Conservation (phyloP, 2,888 invertebrate species). For the Rhamphomyia laevipes region DNA sequence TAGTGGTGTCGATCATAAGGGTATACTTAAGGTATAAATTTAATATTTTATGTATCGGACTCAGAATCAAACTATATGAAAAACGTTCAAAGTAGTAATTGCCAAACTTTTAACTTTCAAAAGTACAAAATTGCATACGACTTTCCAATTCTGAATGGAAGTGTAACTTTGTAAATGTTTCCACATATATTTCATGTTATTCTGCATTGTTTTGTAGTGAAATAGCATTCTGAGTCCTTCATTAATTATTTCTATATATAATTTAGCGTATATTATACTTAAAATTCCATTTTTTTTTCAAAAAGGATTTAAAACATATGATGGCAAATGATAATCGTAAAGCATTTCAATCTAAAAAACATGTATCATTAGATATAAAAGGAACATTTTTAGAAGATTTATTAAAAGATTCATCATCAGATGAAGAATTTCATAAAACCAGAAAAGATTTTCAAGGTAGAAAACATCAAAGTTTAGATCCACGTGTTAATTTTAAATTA, state of each 20-base stretch:
- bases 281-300: constrained; percentile 2
- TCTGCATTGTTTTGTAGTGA: too few relatives aligned
- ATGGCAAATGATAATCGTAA: constrained; percentile 34
- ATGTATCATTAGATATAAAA: constrained; percentile 36
- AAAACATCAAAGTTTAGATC: constrained; percentile 38
- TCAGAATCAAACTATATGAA: too few relatives aligned
- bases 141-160: too few relatives aligned
- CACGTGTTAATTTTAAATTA: constrained; percentile 36
- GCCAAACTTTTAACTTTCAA: too few relatives aligned
- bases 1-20: constrained; percentile 37
- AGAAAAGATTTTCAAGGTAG: constrained; percentile 37
- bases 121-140: too few relatives aligned
- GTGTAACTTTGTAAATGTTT: too few relatives aligned
- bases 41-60: neutral
- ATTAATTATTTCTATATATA: neutral
- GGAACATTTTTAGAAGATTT: constrained; percentile 34
- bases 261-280: neutral
- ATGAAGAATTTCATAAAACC: constrained; percentile 35
- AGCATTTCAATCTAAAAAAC: constrained; percentile 37
- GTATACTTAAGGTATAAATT: constrained; percentile 30
- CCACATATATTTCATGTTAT: too few relatives aligned
- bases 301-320: constrained; percentile 31
- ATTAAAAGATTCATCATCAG: constrained; percentile 36
- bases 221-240: neutral
- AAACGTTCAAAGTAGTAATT: too few relatives aligned